Evolutionary conservation across 1,140 invertebrate genomes (phyloP), one percentile per base, ranked within the genome.

Genomic region (Zelostemma sp.): DNA sequence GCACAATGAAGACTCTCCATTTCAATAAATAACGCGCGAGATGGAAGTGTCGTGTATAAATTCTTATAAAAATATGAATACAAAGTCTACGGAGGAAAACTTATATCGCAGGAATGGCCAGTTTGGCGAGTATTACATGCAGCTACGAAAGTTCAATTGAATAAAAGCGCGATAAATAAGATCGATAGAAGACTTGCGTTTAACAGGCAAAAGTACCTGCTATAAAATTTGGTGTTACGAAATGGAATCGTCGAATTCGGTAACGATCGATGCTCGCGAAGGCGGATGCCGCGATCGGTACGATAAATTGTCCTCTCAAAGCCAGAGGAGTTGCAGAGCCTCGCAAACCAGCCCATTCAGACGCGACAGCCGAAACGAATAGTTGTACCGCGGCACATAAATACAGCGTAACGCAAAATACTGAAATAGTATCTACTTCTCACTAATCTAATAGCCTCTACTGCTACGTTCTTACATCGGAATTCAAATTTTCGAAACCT

Each of bases 251-350:
- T 72, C 64, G 64, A 67, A 72, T 67, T 72, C 56, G 62, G 63
- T 55, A 66, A 66, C 59, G 68, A 66, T 71, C 59, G 58, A 71
- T 71, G 62, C 55, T 55, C n/a, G 57, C 31, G 55, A 19, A 62
- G 60, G 55, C 51, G 64, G 57, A 65, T 59, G 64, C 59, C 48
- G 64, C 68, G 58, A 65, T 72, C 69, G 69, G 64, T 49, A 72
- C 60, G 59, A 72, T 72, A 72, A 72, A 72, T 72, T 72, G 64
- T 72, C 63, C 64, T 58, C 69, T 72, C 59, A 65, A 72, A 68
- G 64, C 60, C 48, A 61, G 68, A 72, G 68, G 54, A 72, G 68
- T 72, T 72, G 63, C 63, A 60, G 63, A 71, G 49, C 58, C 68
- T 65, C 59, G 68, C 66, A 72, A 48, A 57, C 68, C 49, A 67